Evolutionary conservation across 2,888 invertebrate genomes (phyloP).

Genomic region (Lasioglossum morio): DNA sequence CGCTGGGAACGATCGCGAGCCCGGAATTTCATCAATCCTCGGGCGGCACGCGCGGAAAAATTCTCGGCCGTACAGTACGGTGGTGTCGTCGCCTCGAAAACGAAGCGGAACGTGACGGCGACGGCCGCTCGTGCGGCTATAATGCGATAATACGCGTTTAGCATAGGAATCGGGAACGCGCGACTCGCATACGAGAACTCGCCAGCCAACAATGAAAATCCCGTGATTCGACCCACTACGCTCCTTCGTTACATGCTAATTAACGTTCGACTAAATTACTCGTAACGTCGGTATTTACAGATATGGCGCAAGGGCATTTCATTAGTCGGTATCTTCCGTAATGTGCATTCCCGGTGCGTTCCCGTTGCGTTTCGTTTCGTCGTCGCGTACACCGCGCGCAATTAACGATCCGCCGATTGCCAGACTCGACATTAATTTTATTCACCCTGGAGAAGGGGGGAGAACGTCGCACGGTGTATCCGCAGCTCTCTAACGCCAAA

Average conservation of each 20-base stretch:
- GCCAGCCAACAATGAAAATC: slow-evolving; percentile 43
- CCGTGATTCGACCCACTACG: slow-evolving; percentile 4
- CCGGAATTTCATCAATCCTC: slow-evolving; percentile 8
- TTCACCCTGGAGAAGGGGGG: neutral
- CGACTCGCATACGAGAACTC: slow-evolving; percentile 55
- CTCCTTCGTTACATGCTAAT: slow-evolving; percentile 14
- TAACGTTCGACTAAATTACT: slow-evolving; percentile 4
- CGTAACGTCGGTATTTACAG: neutral
- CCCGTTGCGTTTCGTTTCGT: neutral
- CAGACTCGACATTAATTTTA: neutral
- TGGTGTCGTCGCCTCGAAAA: slow-evolving; percentile 25
- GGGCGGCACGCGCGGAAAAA: slow-evolving; percentile 23
- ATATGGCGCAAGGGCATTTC: neutral
- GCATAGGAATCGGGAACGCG: slow-evolving; percentile 66
- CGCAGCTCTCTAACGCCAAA: neutral
- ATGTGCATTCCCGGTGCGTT: neutral
- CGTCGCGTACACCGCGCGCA: neutral
- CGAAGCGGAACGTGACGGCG: slow-evolving; percentile 45
- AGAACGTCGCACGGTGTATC: neutral
- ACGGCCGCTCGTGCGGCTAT: slow-evolving; percentile 43
- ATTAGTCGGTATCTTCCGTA: neutral
- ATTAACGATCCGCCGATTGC: neutral
- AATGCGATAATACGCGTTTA: slow-evolving; percentile 62
- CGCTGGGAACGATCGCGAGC: neutral
- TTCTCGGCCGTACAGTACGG: slow-evolving; percentile 12